These are phyloP conservation scores for Acropternis orthonyx DNA, from an alignment of 2,797 vertebrate genomes.

Conservation along the genomic window DNA sequence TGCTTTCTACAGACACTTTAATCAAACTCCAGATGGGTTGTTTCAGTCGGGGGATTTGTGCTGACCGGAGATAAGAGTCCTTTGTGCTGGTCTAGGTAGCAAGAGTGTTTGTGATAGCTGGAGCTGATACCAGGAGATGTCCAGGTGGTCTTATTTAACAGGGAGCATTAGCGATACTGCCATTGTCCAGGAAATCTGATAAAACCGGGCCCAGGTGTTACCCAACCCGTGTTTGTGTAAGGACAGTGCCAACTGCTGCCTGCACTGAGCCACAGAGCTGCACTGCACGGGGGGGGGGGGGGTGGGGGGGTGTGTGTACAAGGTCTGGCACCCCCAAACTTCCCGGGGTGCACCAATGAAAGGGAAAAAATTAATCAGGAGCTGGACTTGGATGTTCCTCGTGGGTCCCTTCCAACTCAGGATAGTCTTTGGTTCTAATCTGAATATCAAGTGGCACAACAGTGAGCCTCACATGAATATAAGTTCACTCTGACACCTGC, in stretches of 20 bases:
- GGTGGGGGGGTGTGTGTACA: not conserved
- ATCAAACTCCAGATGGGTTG: conserved; percentile 54
- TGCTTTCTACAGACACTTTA: conserved; percentile 4
- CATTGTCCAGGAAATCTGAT: conserved; percentile 54
- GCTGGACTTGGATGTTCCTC: not conserved
- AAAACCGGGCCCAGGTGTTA: conserved; percentile 37
- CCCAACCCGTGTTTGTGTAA: conserved; percentile 38
- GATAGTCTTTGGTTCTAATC: not conserved
- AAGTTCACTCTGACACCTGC: not conserved
- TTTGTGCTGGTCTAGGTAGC: conserved; percentile 11
- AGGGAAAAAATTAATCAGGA: not conserved
- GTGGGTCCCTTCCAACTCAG: not conserved
- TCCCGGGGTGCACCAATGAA: not conserved
- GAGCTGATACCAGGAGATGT: conserved; percentile 12
- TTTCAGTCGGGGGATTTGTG: conserved; percentile 41
- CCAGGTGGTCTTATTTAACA: conserved; percentile 56
- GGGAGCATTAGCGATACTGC: conserved; percentile 7
- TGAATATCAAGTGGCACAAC: not conserved
- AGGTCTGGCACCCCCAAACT: not conserved
- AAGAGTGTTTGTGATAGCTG: conserved; percentile 28
- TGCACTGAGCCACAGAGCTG: not conserved
- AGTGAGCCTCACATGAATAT: not conserved
- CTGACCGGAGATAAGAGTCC: conserved; percentile 49
- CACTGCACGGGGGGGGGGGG: not conserved
- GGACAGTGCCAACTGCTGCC: not conserved